Evolutionary conservation across 1,140 invertebrate species (phyloP).

Genomic region (Procambarus clarkii): DNA sequence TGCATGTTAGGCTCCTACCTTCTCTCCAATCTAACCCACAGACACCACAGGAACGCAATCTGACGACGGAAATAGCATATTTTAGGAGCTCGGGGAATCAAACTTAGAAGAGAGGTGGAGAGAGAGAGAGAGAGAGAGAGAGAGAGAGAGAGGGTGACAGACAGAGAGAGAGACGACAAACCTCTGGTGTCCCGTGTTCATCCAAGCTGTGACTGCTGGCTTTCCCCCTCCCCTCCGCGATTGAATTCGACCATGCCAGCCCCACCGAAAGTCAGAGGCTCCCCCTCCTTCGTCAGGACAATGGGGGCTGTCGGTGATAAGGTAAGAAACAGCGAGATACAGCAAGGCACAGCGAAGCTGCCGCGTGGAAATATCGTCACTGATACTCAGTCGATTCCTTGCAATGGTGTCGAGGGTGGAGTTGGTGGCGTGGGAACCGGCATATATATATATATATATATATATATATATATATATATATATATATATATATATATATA

Average conservation of each 20-base stretch:
- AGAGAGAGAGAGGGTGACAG: no score
- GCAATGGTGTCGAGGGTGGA: not conserved
- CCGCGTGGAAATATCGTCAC: not conserved
- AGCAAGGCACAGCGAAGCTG: no score
- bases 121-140: no score
- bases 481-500: slow-evolving; percentile 6
- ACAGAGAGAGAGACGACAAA: no score
- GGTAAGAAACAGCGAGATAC: not conserved
- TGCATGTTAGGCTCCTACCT: not conserved
- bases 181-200: not conserved
- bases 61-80: slow-evolving; percentile 13
- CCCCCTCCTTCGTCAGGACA: not conserved
- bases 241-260: no score
- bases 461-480: slow-evolving; percentile 6
- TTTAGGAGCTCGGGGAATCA: not conserved
- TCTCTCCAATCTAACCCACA: not conserved
- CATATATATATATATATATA: not conserved
- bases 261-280: not conserved
- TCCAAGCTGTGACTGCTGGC: not conserved
- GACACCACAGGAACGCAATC: not conserved
- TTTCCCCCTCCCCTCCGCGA: not conserved
- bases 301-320: not conserved
- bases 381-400: not conserved
- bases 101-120: not conserved
- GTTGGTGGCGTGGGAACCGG: no score